Conservation (phyloP, 2,797 vertebrate genomes). For the Buphagus erythrorhynchus region DNA sequence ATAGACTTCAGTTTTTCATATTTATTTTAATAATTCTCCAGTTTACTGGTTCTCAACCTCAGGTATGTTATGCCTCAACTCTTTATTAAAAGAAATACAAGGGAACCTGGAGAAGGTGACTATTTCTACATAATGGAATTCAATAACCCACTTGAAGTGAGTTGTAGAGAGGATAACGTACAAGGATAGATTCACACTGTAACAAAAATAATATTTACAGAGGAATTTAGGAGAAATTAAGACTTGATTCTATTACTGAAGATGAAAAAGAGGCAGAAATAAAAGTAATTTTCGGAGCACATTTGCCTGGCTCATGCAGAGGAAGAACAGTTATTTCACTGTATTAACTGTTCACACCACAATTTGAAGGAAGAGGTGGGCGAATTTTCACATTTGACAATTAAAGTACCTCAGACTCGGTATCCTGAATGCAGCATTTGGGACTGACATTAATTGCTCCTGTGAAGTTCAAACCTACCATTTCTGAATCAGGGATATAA, state of each 20-base stretch:
- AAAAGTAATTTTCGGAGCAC: neutral
- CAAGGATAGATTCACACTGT: neutral
- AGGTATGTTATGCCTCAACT: neutral
- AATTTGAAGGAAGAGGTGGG: neutral
- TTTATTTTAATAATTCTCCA: neutral
- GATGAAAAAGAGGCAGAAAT: neutral
- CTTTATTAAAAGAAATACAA: neutral
- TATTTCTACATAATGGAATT: neutral
- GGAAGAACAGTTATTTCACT: neutral
- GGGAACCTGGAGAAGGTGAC: neutral
- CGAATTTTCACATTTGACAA: constrained; percentile 8
- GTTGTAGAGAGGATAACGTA: neutral
- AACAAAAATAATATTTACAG: neutral
- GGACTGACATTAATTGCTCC: neutral
- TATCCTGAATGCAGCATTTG: neutral
- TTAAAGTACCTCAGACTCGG: neutral
- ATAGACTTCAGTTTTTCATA: fast-evolving
- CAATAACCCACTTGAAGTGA: neutral
- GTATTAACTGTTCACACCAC: neutral
- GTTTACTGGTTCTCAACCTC: neutral
- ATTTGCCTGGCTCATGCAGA: neutral
- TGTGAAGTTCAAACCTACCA: neutral
- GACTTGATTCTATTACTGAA: neutral
- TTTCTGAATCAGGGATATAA: neutral
- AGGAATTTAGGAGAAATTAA: neutral